Percentiles rank a stretch among this genome's conserved stretches.
These are phyloP conservation scores for Paralinhomoeus sp. DNA, from an alignment of 2,888 invertebrate species.

Conservation along the genomic window DNA sequence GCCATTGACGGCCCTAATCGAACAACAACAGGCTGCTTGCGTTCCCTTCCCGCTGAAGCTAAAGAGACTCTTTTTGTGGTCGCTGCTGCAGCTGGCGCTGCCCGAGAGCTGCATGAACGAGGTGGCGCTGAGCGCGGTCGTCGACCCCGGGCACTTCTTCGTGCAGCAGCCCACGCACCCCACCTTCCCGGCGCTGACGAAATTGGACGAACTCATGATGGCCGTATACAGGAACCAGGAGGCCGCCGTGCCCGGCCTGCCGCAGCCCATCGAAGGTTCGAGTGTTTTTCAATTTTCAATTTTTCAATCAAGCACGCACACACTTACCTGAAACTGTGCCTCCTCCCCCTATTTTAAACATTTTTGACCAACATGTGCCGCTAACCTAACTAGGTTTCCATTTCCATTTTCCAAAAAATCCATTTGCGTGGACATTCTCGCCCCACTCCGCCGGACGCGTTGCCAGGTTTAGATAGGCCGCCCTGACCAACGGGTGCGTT, in stretches of 20 bases:
- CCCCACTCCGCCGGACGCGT: too few species aligned
- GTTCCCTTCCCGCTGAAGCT: too few species aligned
- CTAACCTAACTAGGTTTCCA: too few species aligned
- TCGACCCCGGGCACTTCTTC: slow-evolving; percentile 68
- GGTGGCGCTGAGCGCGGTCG: slow-evolving; percentile 61
- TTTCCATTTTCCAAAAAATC: too few species aligned
- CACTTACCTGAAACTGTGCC: not conserved
- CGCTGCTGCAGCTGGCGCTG: slow-evolving; percentile 59
- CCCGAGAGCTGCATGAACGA: slow-evolving; percentile 68
- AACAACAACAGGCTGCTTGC: too few species aligned
- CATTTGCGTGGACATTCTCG: too few species aligned
- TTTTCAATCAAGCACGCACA: not conserved
- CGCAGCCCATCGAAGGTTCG: slow-evolving; percentile 51
- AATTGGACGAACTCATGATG: slow-evolving; percentile 57
- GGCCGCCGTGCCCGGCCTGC: slow-evolving; percentile 45
- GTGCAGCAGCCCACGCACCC: slow-evolving; percentile 87
- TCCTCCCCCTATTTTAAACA: not conserved
- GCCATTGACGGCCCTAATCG: too few species aligned
- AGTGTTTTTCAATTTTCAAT: slow-evolving; percentile 4
- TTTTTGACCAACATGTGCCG: too few species aligned
- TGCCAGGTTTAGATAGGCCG: too few species aligned
- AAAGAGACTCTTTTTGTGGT: too few species aligned
- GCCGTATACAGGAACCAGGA: slow-evolving; percentile 52
- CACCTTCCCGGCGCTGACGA: slow-evolving; percentile 56
- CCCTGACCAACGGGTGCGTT: too few species aligned